Evolutionary conservation across 2,888 invertebrate species (phyloP).

Genomic region (Folsomia candida): DNA sequence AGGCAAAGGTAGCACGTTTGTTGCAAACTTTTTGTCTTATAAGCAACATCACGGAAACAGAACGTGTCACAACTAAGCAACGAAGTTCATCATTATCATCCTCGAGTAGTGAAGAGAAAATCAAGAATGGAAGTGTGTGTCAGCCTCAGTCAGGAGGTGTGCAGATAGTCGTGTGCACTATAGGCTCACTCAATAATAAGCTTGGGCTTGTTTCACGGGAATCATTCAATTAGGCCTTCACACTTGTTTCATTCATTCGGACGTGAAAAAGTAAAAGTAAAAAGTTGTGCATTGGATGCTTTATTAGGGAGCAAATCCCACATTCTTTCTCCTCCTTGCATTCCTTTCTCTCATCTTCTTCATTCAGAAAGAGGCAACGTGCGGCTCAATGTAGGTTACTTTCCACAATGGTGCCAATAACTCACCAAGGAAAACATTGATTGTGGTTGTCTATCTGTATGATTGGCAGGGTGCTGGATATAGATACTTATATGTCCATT

Average conservation of each 20-base stretch:
- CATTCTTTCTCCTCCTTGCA: neutral
- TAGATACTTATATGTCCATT: no score
- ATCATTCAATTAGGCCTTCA: constrained; percentile 11
- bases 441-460: neutral
- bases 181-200: constrained; percentile 4
- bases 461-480: neutral
- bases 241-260: constrained; percentile 10
- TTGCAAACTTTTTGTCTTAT: no score
- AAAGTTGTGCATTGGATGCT: neutral
- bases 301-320: neutral
- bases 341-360: neutral
- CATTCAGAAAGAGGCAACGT: neutral
- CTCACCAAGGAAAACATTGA: neutral
- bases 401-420: neutral
- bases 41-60: neutral
- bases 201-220: neutral
- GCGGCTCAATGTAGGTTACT: neutral
- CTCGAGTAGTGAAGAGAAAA: neutral
- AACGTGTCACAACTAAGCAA: neutral
- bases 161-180: no score
- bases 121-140: neutral
- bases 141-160: no score
- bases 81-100: neutral
- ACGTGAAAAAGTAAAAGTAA: neutral
- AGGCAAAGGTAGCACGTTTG: no score